Conservation (phyloP, 2,888 invertebrate genomes). For the Harpagoxenus sublaevis region DNA sequence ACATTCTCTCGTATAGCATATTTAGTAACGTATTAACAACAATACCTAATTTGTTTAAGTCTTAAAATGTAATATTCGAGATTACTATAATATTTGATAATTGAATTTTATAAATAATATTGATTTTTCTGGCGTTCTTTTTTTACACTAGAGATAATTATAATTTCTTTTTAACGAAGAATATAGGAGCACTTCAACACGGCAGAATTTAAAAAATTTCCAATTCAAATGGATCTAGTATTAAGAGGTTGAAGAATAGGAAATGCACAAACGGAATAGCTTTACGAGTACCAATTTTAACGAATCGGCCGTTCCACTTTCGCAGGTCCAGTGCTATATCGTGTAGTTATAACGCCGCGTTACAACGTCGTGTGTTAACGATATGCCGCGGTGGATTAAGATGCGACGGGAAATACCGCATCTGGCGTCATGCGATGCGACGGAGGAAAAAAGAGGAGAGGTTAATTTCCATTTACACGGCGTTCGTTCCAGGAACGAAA, state of each 20-base stretch:
- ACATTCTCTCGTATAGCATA: background rate
- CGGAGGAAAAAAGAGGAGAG: constrained; percentile 18
- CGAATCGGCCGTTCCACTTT: constrained; percentile 18
- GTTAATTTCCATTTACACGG: constrained; percentile 53
- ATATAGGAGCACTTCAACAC: background rate
- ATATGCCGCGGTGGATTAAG: constrained; percentile 36
- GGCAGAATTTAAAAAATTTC: background rate
- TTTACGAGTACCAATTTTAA: constrained; percentile 19
- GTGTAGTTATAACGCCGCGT: background rate
- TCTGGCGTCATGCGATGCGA: constrained; percentile 42
- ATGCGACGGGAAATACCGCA: constrained; percentile 41
- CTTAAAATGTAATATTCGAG: background rate
- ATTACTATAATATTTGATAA: background rate
- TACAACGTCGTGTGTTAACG: constrained; percentile 22
- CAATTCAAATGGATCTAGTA: background rate
- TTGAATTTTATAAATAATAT: background rate
- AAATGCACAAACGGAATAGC: constrained; percentile 6
- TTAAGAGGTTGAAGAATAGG: background rate
- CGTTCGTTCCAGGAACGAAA: constrained; percentile 42
- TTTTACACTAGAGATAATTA: background rate
- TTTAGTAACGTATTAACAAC: background rate
- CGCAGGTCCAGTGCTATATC: background rate
- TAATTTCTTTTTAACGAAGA: background rate
- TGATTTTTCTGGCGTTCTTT: background rate
- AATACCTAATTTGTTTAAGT: constrained; percentile 6